Conservation (phyloP, 2,888 invertebrate species). For the Chloromyia formosa region DNA sequence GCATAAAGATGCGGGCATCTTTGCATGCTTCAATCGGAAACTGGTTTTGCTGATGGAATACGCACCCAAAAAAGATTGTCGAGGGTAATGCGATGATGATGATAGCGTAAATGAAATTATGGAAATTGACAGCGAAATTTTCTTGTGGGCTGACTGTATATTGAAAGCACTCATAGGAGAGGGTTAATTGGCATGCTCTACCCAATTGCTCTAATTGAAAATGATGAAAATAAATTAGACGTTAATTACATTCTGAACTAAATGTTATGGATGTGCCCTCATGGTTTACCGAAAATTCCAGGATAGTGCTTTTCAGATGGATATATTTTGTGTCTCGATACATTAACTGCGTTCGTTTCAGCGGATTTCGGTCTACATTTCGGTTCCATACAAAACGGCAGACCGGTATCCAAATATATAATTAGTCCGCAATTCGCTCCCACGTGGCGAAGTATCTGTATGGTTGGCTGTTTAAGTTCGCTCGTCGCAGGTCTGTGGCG, state of each 20-base stretch:
- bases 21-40: not conserved
- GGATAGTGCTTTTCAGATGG: too few relatives aligned
- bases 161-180: not conserved
- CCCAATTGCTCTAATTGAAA: slow-evolving; percentile 1
- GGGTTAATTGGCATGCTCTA: not conserved
- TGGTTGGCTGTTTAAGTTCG: too few relatives aligned
- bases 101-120: slow-evolving; percentile 26
- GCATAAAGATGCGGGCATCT: slow-evolving; percentile 27
- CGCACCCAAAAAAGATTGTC: slow-evolving; percentile 12
- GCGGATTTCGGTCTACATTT: too few relatives aligned
- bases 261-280: too few relatives aligned
- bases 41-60: slow-evolving; percentile 9
- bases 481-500: too few relatives aligned
- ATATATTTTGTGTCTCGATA: not conserved
- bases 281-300: too few relatives aligned
- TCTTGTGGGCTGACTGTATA: not conserved
- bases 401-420: too few relatives aligned
- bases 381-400: too few relatives aligned
- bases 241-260: not conserved
- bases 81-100: slow-evolving; percentile 4
- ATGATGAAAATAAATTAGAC: not conserved
- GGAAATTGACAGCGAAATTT: slow-evolving; percentile 7
- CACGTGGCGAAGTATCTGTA: too few relatives aligned
- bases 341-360: too few relatives aligned
- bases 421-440: too few relatives aligned